phyloP scores from a whole-genome alignment of 2,797 vertebrate species.

The Neosilurus mollespiculum region DNA sequence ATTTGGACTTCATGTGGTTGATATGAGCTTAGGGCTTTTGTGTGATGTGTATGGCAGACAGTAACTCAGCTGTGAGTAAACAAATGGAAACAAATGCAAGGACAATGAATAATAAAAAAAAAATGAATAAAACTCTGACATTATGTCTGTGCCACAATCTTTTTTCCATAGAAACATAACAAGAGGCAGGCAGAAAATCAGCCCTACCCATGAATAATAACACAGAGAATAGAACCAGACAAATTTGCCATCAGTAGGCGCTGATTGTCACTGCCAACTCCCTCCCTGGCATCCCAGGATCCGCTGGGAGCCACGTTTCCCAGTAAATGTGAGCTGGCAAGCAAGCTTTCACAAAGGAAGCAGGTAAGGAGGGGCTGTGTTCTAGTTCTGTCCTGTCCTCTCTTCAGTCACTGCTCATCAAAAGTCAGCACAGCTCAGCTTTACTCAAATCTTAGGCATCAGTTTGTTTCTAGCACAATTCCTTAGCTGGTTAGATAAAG shows the following conservation, averaged over 20 bases:
- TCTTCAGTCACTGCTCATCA: slow-evolving; percentile 59
- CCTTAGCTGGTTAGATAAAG: slow-evolving; percentile 24
- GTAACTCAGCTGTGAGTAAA: slow-evolving; percentile 50
- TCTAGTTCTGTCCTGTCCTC: slow-evolving; percentile 54
- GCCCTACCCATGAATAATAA: slow-evolving; percentile 34
- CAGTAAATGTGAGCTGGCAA: slow-evolving; percentile 51
- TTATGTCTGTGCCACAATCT: slow-evolving; percentile 17
- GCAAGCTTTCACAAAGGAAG: slow-evolving; percentile 28
- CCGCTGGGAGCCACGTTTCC: slow-evolving; percentile 46
- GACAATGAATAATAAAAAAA: slow-evolving; percentile 36
- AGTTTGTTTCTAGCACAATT: slow-evolving; percentile 32
- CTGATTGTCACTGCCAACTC: slow-evolving; percentile 53
- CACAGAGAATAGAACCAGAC: slow-evolving; percentile 42
- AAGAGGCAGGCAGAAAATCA: slow-evolving; percentile 33
- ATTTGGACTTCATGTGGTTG: slow-evolving; percentile 19
- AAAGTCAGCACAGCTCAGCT: slow-evolving; percentile 37
- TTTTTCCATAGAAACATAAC: slow-evolving; percentile 34
- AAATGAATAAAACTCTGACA: slow-evolving; percentile 29
- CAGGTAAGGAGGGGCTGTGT: slow-evolving; percentile 51
- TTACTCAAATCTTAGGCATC: slow-evolving; percentile 47
- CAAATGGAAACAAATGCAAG: slow-evolving; percentile 47
- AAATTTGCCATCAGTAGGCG: slow-evolving; percentile 43
- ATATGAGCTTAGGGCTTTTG: slow-evolving; percentile 15
- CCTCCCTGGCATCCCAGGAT: slow-evolving; percentile 37
- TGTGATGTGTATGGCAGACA: slow-evolving; percentile 34